A percentile compares a stretch with the other conserved stretches of the same genome.
phyloP scores from a whole-genome alignment of 2,888 invertebrate genomes.

The Orchestes rusci region DNA sequence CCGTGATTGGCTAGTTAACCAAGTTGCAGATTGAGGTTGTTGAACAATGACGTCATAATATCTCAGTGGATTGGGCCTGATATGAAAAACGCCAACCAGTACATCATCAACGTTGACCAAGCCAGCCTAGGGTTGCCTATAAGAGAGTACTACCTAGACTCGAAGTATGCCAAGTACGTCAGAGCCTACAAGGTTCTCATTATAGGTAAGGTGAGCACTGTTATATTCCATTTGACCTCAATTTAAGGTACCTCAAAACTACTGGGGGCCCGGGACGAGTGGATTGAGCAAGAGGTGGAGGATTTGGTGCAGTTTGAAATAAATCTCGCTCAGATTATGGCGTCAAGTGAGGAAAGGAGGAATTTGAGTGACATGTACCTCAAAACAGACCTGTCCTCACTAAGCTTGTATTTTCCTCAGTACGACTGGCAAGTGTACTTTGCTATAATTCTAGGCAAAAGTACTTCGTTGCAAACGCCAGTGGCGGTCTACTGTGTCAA shows the following conservation, averaged over 20 bases:
- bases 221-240: background rate
- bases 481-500: conserved; percentile 68
- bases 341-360: conserved; percentile 68
- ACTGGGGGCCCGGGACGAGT: conserved; percentile 60
- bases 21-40: conserved; percentile 51
- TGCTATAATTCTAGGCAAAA: conserved; percentile 52
- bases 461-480: conserved; percentile 45
- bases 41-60: conserved; percentile 79
- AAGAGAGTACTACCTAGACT: conserved; percentile 64
- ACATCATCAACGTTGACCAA: conserved; percentile 86
- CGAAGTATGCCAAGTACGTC: conserved; percentile 60
- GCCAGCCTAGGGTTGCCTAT: conserved; percentile 72
- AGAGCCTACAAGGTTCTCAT: conserved; percentile 77
- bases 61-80: conserved; percentile 82
- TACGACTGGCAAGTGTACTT: conserved; percentile 69
- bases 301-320: conserved; percentile 76
- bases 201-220: conserved; percentile 32
- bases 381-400: conserved; percentile 64
- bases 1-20: background rate
- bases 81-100: conserved; percentile 85
- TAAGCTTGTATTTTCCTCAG: conserved; percentile 60
- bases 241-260: conserved; percentile 56
- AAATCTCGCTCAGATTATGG: conserved; percentile 63
- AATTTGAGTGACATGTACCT: conserved; percentile 81
- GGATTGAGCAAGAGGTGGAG: conserved; percentile 51